Conservation (phyloP, 2,797 vertebrate genomes). For the Pangasius larnaudii region DNA sequence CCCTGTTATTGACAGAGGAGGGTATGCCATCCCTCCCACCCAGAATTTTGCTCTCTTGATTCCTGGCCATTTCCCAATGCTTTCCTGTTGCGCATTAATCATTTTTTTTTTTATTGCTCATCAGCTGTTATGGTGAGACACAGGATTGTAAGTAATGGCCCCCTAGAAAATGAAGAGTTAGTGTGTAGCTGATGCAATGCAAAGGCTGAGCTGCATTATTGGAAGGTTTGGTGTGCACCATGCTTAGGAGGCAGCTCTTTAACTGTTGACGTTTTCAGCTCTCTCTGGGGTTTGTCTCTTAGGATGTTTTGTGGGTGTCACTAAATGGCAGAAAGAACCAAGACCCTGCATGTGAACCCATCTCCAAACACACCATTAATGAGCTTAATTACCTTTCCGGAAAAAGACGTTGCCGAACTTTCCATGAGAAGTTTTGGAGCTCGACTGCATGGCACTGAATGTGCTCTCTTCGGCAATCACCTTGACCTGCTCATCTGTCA, state of each 20-base stretch:
- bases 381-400: conserved; percentile 64
- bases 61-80: neutral
- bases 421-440: conserved; percentile 61
- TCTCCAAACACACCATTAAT: neutral
- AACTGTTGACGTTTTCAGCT: neutral
- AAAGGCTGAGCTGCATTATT: neutral
- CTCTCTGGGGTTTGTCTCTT: neutral
- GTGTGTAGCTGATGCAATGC: neutral
- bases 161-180: neutral
- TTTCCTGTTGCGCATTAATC: neutral
- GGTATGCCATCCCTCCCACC: neutral
- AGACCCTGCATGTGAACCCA: neutral
- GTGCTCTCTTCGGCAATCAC: conserved; percentile 56
- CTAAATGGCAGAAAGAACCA: neutral
- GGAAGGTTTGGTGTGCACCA: neutral
- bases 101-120: neutral
- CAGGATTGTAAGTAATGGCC: neutral
- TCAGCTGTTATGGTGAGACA: neutral
- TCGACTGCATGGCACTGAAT: conserved; percentile 62
- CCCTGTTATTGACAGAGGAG: neutral
- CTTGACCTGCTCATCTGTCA: conserved; percentile 63
- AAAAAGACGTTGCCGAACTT: conserved; percentile 61
- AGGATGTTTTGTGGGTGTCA: neutral
- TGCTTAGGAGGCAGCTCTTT: neutral
- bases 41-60: neutral